Evolutionary conservation across 2,113 vertebrate species (phyloP), one percentile per base, ranked within the genome.

Genomic region (Bothrops jararaca): DNA sequence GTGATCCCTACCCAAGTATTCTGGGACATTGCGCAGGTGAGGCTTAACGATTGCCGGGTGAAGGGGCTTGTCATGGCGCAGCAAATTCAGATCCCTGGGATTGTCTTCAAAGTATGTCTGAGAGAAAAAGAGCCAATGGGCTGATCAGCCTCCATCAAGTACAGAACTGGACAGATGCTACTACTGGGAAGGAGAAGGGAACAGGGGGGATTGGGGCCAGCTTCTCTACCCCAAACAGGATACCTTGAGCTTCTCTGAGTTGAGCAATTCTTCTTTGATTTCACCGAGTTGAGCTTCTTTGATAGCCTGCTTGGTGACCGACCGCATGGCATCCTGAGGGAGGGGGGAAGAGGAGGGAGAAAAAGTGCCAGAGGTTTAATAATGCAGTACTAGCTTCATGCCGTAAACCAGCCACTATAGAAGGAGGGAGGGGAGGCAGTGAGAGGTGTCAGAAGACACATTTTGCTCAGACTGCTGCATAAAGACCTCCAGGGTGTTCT

Each of bases 221-320:
- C 22, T 5, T 11, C 74, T 29, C 56, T 7, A 3, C 13, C 13
- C 2, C 12, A 23, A 50, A 39, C 22, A 0, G 0, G 9, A 12
- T 91, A 99, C 99, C 98, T 99, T 99, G 5, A 99, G 98, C 56
- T 98, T 99, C 91, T 99, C 98, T 0, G 99, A 99, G 90, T 98
- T 99, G 13, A 99, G 98, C 90, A 99, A 97, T 95, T 99, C 99
- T n/a, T 98, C 98, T 92, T 99, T 99, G 96, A 99, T 98, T 97
- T 99, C 99, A 52, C 98, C 99, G 95, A 99, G 95, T 58, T 99
- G 95, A 0, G 99, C 99, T 93, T 99, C 99, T 50, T 97, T 98
- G 88, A 99, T 98, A 0, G 98, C 98, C 95, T 99, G 99, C 95
- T 99, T 99, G 0, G 99, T 99, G 94, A 99, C 98, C 0, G 99